Evolutionary conservation across 2,888 invertebrate genomes (phyloP).

Genomic region (Dione vanillae): DNA sequence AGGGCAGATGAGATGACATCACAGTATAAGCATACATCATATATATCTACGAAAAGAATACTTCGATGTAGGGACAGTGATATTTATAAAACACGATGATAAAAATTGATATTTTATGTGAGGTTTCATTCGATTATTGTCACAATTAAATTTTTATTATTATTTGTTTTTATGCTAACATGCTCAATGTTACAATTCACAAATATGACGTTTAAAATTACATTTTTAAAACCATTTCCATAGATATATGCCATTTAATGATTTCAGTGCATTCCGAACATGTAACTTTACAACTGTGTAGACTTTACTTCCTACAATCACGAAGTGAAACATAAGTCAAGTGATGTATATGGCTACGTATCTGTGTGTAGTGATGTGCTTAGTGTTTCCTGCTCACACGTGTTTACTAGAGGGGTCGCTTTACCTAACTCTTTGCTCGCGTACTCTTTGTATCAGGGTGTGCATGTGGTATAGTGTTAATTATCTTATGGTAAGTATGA

Average conservation of each 20-base stretch:
- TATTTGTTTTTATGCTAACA: too few species aligned
- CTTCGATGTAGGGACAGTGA: slow-evolving; percentile 22
- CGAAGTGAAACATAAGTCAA: slow-evolving; percentile 24
- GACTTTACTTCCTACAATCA: slow-evolving; percentile 3
- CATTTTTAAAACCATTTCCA: too few species aligned
- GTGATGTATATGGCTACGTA: not conserved
- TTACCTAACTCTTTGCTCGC: slow-evolving; percentile 18
- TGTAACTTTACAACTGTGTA: not conserved
- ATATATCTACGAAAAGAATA: slow-evolving; percentile 36
- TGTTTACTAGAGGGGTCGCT: slow-evolving; percentile 23
- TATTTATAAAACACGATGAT: not conserved
- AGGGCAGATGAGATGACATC: slow-evolving; percentile 72
- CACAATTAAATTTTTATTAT: too few species aligned
- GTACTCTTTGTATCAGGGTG: slow-evolving; percentile 20
- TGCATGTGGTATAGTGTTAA: slow-evolving; percentile 23
- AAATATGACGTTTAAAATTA: too few species aligned
- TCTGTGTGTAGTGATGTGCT: slow-evolving; percentile 26
- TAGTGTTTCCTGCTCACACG: slow-evolving; percentile 32
- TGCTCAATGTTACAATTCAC: too few species aligned
- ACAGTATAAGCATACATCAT: slow-evolving; percentile 55
- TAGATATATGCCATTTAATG: too few species aligned
- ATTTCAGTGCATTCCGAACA: not conserved
- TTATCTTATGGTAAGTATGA: slow-evolving; percentile 8
- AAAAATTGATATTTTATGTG: not conserved
- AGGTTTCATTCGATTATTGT: too few species aligned